Percentiles rank a stretch among this genome's conserved stretches.
These are phyloP conservation scores for Lottia scabra DNA, from an alignment of 2,888 invertebrate species.

Conservation along the genomic window DNA sequence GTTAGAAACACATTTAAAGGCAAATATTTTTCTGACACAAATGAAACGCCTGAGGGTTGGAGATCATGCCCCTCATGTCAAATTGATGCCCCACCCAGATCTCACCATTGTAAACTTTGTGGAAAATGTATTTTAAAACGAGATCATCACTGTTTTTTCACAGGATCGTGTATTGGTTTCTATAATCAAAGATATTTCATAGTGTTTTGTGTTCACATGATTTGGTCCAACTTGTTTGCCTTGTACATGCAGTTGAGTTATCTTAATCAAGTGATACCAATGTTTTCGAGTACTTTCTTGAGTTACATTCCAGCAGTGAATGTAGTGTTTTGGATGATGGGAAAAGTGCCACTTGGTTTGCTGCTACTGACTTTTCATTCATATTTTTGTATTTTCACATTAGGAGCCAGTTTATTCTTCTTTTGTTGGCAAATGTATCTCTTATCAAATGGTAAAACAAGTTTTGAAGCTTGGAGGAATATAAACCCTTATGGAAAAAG, in stretches of 20 bases:
- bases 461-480: constrained; percentile 51
- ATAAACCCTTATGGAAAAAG: constrained; percentile 16
- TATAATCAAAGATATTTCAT: constrained; percentile 69
- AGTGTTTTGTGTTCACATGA: constrained; percentile 60
- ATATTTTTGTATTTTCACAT: constrained; percentile 33
- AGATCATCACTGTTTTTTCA: constrained; percentile 70
- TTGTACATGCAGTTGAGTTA: constrained; percentile 49
- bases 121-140: constrained; percentile 67
- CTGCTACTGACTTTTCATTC: constrained; percentile 41
- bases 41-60: constrained; percentile 43
- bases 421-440: constrained; percentile 50
- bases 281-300: constrained; percentile 36
- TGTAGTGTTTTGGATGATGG: constrained; percentile 39
- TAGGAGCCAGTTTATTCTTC: constrained; percentile 37
- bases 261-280: constrained; percentile 40
- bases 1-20: constrained; percentile 41
- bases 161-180: constrained; percentile 67
- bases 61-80: constrained; percentile 49
- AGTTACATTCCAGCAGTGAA: constrained; percentile 49
- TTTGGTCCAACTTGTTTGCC: constrained; percentile 35
- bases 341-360: constrained; percentile 41
- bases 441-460: constrained; percentile 50
- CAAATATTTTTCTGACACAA: constrained; percentile 34
- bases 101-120: constrained; percentile 68
- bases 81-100: constrained; percentile 55